A percentile compares a stretch with the other conserved stretches of the same genome.
Conservation (phyloP, 30 jellyfish, hydroid and myxozoan genomes). For the Aurelia aurita complex sp. Pacific region DNA sequence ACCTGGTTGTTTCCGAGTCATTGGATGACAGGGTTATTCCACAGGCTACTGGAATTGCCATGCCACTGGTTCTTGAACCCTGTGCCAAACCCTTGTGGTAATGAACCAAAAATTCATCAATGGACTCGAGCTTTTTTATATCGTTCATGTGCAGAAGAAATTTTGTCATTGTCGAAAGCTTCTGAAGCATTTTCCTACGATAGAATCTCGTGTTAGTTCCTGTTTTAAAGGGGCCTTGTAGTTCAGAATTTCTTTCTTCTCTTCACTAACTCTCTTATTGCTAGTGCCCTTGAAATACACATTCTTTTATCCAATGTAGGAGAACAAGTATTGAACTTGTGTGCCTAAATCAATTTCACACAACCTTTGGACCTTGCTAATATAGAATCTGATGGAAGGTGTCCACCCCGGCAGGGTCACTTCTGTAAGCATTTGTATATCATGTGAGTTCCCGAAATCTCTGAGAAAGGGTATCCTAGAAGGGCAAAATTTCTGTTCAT, state of each 20-base stretch:
- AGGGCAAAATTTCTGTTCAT: no score
- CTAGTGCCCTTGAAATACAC: no score
- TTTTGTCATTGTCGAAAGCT: background rate
- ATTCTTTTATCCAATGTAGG: no score
- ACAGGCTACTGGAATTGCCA: background rate
- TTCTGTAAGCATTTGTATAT: no score
- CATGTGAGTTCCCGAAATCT: no score
- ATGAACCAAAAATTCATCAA: conserved; percentile 1
- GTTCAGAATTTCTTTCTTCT: no score
- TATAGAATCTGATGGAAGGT: background rate
- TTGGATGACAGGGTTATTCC: background rate
- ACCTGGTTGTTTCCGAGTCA: conserved; percentile 4
- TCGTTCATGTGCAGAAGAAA: background rate
- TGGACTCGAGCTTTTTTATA: background rate
- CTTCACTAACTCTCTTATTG: no score
- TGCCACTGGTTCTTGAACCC: background rate
- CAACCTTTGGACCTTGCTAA: background rate
- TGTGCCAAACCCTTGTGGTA: background rate
- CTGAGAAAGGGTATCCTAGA: no score
- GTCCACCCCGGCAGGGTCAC: no score
- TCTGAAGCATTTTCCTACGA: conserved; percentile 1
- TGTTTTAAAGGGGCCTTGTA: no score
- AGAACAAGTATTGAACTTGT: background rate
- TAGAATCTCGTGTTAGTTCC: background rate
- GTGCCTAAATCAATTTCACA: background rate